Base-by-base conservation (phyloP, 2,888 invertebrate species). In the Orthosia gracilis region DNA sequence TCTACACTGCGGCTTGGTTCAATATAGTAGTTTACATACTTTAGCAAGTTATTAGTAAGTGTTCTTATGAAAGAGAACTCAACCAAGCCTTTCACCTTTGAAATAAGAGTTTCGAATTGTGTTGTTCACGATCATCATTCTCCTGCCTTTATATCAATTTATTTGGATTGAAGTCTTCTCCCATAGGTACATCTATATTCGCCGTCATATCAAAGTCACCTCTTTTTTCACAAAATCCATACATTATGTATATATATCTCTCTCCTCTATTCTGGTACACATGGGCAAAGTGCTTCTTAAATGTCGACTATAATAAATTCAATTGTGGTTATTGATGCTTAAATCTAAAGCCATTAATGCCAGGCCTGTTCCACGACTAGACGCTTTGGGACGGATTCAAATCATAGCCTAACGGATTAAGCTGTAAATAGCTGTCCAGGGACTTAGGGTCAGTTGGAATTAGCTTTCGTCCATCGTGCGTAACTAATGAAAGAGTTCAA, bases 401-500 rank as follows among this genome's bases (percentile, higher is more conserved):
- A 83, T 76, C 63, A 67, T 64, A 67, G 59, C 13, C 59, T 57
- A 73, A 73, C 64, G 40, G 55, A 72, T 68, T 79, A 57, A 58
- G 61, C 68, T 73, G 61, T 70, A 78, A 79, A 84, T 82, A 76
- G 76, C 65, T 58, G 54, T 49, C 65, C 12, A 66, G 69, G 76
- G 82, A 68, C 54, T 69, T 57, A 70, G 31, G 70, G 66, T 65
- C 71, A 74, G 68, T 69, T 62, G 54, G 62, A 84, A 84, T 84
- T 84, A 73, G 71, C 68, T 70, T 57, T 70, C 17, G 47, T 55
- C 63, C 57, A 31, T 74, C 73, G 23, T 74, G 69, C 76, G 79
- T 82, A 69, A 79, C 79, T 82, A 82, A 84, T 76, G 76, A 76
- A 79, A 82, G 70, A 76, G 82, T 78, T 69, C 64, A 66, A 69